Conservation (phyloP, 2,797 vertebrate genomes). For the Artibeus jamaicensis region DNA sequence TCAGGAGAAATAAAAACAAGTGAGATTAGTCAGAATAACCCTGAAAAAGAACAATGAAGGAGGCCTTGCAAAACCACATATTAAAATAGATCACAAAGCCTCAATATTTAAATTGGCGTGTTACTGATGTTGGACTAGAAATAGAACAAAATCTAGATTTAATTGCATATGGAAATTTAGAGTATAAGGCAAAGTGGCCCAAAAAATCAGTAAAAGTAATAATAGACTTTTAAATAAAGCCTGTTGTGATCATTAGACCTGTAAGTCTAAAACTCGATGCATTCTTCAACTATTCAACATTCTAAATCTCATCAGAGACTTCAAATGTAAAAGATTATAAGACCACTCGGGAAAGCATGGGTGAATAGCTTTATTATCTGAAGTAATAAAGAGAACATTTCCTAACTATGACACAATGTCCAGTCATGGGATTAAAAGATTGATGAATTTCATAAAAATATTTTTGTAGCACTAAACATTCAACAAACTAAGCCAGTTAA, state of each 20-base stretch:
- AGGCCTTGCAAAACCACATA: background rate
- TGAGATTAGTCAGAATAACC: background rate
- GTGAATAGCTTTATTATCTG: background rate
- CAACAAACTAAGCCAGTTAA: background rate
- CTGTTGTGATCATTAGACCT: background rate
- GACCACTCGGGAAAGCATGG: background rate
- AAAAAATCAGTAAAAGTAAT: background rate
- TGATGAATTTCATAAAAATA: background rate
- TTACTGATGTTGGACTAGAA: background rate
- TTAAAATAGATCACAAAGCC: background rate
- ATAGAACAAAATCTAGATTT: background rate
- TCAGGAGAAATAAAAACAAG: background rate
- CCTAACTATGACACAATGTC: background rate
- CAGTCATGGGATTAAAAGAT: background rate
- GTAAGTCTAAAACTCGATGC: background rate
- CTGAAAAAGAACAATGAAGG: background rate
- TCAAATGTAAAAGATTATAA: background rate
- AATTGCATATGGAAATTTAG: background rate
- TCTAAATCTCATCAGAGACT: background rate
- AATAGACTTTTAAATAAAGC: background rate
- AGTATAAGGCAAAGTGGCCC: background rate
- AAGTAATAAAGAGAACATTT: background rate
- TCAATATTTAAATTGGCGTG: background rate
- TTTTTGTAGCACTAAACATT: background rate
- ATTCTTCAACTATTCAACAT: background rate